Conservation (phyloP, 2,888 invertebrate genomes). For the Papilio demoleus region DNA sequence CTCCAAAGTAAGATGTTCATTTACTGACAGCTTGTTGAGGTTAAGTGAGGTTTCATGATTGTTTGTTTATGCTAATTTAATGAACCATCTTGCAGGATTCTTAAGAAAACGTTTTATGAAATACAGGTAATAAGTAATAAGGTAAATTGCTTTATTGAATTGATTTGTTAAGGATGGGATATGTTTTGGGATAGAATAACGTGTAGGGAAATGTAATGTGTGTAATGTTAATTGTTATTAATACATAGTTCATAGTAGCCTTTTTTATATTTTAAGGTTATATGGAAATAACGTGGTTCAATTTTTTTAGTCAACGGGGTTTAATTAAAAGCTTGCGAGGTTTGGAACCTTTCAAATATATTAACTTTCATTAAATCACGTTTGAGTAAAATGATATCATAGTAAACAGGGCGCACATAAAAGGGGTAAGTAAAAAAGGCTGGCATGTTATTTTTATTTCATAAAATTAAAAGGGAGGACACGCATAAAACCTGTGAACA, state of each 20-base stretch:
- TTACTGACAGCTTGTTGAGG: slow-evolving; percentile 4
- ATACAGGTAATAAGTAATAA: neutral
- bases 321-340: slow-evolving; percentile 7
- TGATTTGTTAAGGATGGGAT: neutral
- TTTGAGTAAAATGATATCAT: neutral
- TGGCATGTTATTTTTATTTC: neutral
- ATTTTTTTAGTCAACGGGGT: neutral
- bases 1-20: neutral
- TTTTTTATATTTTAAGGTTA: neutral
- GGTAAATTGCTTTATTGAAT: neutral
- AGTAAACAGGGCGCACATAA: neutral
- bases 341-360: neutral
- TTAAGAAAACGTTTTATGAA: neutral
- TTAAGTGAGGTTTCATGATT: slow-evolving; percentile 17
- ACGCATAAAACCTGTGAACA: slow-evolving; percentile 26
- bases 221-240: neutral
- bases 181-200: neutral
- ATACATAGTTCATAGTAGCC: neutral
- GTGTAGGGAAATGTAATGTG: neutral
- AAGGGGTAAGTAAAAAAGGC: slow-evolving; percentile 9
- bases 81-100: slow-evolving; percentile 3
- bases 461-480: neutral
- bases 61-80: slow-evolving; percentile 18
- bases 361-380: slow-evolving; percentile 5
- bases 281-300: too few species aligned